These are phyloP conservation scores for Pocillopora damicornis DNA, from an alignment of 64 coral and sea anemone species.

Conservation along the genomic window DNA sequence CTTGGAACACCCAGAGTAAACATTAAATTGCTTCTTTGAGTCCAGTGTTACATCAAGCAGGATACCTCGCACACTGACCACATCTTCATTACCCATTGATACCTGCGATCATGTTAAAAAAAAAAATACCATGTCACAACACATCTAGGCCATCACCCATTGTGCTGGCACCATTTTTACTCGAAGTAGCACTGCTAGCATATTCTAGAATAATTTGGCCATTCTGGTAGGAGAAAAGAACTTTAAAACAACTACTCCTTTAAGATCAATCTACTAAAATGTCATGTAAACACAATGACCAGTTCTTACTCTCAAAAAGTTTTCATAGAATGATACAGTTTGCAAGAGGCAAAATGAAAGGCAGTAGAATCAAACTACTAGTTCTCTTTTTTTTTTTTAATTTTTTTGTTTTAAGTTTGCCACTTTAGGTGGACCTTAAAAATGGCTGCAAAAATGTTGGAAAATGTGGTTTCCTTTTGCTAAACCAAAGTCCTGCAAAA, in stretches of 20 bases:
- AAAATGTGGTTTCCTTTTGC: conserved; percentile 45
- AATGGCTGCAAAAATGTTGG: conserved; percentile 45
- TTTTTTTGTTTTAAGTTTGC: conserved; percentile 11
- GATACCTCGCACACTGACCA: background rate
- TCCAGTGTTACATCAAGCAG: conserved; percentile 1
- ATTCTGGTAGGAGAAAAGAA: too few relatives aligned
- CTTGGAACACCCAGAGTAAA: conserved; percentile 33
- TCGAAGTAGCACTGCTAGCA: too few relatives aligned
- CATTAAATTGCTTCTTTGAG: conserved; percentile 31
- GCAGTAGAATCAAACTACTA: background rate
- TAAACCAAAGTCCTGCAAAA: conserved; percentile 58
- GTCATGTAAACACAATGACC: too few relatives aligned
- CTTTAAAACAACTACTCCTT: too few relatives aligned
- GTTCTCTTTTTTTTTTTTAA: too few relatives aligned
- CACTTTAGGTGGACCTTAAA: background rate
- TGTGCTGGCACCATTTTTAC: too few relatives aligned
- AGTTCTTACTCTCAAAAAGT: too few relatives aligned
- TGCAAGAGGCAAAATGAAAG: background rate
- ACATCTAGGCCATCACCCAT: background rate
- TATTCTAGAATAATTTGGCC: too few relatives aligned
- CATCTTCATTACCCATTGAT: background rate
- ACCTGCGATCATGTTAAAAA: background rate
- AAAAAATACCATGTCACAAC: background rate
- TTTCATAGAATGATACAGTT: too few relatives aligned
- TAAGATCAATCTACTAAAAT: too few relatives aligned